Base-by-base conservation (phyloP, 2,888 invertebrate genomes). In the Drosophila sordidula region DNA sequence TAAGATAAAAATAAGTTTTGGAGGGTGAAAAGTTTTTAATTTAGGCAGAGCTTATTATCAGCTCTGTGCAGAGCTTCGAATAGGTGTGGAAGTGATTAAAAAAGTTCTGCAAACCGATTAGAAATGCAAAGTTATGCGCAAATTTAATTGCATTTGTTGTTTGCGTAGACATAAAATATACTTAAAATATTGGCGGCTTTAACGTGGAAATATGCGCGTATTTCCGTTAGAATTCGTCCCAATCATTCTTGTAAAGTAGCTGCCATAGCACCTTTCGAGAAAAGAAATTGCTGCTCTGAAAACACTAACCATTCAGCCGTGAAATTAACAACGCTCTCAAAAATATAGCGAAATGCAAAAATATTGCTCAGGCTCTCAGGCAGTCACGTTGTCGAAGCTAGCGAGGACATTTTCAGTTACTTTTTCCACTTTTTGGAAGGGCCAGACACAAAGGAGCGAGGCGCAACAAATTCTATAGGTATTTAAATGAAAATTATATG, bases 291-390 rank as follows among this genome's bases (percentile, higher is more conserved):
- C 74, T 69, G 38, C 68, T 68, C 50, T 12, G 68, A 73, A 79
- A 77, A 78, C 80, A 80, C 81, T 75, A 89, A 71, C 80, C 87
- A 87, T 86, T 90, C 82, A 90, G 78, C 83, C 88, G 87, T 90
- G 90, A 90, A 90, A 90, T 90, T 90, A 90, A 91, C 91, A 91
- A 86, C 87, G 82, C 78, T 83, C 76, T 80, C 71, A 72, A 89
- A 89, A 88, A 89, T 89, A 84, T 88, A 78, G 82, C 78, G 70
- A 79, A 86, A 87, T 87, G 88, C 89, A 85, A 89, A 89, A 89
- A 89, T 86, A 87, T 81, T 81, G 77, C 85, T 45, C 45, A 14
- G 64, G 46, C 78, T 79, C 67, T 62, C 66, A 51, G 41, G 9
- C 36, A 67, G 65, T 67, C 69, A 65, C 64, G 62, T 62, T 65